Conservation (phyloP, 2,113 vertebrate genomes). For the Emberiza fucata region DNA sequence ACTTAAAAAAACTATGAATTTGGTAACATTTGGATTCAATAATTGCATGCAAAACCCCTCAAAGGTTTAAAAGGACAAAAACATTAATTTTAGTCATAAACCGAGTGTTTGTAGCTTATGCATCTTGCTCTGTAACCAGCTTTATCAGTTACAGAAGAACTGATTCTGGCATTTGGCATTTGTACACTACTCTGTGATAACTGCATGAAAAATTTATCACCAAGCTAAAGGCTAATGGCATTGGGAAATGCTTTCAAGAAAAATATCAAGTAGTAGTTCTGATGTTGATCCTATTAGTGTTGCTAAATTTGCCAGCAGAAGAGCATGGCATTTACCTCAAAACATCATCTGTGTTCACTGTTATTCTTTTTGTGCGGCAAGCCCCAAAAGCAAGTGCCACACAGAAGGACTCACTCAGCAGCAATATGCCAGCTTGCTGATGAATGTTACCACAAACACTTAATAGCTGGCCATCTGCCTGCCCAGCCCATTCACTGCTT, state of each 20-base stretch:
- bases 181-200: neutral
- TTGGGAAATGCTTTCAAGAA: neutral
- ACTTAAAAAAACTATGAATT: neutral
- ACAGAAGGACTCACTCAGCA: neutral
- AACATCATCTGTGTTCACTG: neutral
- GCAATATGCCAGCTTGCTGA: neutral
- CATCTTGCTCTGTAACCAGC: neutral
- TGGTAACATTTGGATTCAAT: neutral
- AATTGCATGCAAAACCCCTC: neutral
- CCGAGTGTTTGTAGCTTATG: neutral
- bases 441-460: neutral
- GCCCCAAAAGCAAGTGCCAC: neutral
- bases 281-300: neutral
- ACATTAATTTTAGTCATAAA: neutral
- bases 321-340: neutral
- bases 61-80: neutral
- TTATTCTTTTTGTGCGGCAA: neutral
- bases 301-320: neutral
- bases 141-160: neutral
- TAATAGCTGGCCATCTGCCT: conserved; percentile 10
- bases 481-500: neutral
- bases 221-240: neutral
- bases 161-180: neutral
- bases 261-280: neutral
- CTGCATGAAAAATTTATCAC: neutral